Percentiles rank a stretch among this genome's conserved stretches.
These are phyloP conservation scores for Sisyra nigra DNA, from an alignment of 2,888 invertebrate genomes.

Conservation along the genomic window DNA sequence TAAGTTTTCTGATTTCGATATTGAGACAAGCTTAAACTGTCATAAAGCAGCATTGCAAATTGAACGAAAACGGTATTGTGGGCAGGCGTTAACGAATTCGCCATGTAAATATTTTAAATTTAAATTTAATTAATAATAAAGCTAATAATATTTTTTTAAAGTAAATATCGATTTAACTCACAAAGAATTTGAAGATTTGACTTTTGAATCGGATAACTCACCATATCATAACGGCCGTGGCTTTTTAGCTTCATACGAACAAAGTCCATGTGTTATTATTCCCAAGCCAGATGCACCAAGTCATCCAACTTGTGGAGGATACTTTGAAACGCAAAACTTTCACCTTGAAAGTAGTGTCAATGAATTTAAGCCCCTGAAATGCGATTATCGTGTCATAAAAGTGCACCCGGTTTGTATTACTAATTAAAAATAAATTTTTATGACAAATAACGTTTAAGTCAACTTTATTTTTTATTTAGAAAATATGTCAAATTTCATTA, in stretches of 20 bases:
- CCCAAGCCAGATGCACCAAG: neutral
- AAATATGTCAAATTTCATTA: conserved; percentile 21
- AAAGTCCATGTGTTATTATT: conserved; percentile 21
- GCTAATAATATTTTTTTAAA: no score
- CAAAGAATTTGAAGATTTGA: conserved; percentile 21
- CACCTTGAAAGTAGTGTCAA: conserved; percentile 15
- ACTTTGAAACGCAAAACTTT: conserved; percentile 18
- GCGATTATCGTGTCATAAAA: conserved; percentile 9
- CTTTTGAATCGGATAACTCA: conserved; percentile 23
- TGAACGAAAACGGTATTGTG: conserved; percentile 26
- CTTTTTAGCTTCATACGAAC: conserved; percentile 27
- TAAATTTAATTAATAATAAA: conserved; percentile 22
- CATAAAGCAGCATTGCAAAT: conserved; percentile 27
- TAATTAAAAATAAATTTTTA: neutral
- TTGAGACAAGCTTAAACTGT: conserved; percentile 27
- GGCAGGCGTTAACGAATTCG: conserved; percentile 22
- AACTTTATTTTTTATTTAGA: conserved; percentile 15
- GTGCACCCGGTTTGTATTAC: conserved; percentile 5
- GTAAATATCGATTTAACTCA: conserved; percentile 21
- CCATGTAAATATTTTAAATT: conserved; percentile 20
- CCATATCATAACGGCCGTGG: conserved; percentile 24
- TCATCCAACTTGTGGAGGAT: conserved; percentile 15
- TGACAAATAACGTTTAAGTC: neutral
- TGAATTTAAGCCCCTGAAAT: conserved; percentile 4
- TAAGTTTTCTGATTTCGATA: conserved; percentile 27